Conservation (phyloP, 1,140 invertebrate species). For the Palaemon carinicauda region DNA sequence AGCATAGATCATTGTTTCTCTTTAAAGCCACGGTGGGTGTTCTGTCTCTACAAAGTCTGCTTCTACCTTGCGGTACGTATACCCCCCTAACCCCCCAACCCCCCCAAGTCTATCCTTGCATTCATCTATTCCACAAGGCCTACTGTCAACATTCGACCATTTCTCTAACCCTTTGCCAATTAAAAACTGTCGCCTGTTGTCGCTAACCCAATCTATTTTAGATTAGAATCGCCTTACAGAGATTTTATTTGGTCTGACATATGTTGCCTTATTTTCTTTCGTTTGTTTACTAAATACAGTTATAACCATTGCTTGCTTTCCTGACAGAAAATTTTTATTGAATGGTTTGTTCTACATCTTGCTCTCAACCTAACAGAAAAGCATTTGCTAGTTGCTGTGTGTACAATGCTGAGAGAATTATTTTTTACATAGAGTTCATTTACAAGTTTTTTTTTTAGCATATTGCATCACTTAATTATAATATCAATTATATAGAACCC, state of each 20-base stretch:
- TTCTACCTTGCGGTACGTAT: conserved; percentile 23
- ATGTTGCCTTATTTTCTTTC: not conserved
- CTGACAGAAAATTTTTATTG: no score
- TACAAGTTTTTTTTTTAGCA: no score
- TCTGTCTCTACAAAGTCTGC: conserved; percentile 28
- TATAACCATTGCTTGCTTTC: not conserved
- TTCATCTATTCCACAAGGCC: not conserved
- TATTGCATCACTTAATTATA: no score
- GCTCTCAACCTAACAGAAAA: not conserved
- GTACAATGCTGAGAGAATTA: no score
- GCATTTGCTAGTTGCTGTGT: not conserved
- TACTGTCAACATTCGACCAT: not conserved
- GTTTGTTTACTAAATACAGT: not conserved
- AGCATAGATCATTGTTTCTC: conserved; percentile 14
- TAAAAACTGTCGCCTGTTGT: no score
- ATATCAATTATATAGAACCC: no score
- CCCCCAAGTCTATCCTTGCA: not conserved
- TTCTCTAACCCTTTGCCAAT: not conserved
- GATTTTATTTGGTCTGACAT: not conserved
- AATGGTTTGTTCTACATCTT: no score
- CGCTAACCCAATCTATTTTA: no score
- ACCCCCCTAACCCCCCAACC: not conserved
- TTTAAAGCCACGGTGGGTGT: conserved; percentile 40
- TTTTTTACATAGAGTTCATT: no score
- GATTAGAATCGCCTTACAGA: no score